Base-by-base conservation (phyloP, 2,797 vertebrate species). In the Spondyliosoma cantharus region DNA sequence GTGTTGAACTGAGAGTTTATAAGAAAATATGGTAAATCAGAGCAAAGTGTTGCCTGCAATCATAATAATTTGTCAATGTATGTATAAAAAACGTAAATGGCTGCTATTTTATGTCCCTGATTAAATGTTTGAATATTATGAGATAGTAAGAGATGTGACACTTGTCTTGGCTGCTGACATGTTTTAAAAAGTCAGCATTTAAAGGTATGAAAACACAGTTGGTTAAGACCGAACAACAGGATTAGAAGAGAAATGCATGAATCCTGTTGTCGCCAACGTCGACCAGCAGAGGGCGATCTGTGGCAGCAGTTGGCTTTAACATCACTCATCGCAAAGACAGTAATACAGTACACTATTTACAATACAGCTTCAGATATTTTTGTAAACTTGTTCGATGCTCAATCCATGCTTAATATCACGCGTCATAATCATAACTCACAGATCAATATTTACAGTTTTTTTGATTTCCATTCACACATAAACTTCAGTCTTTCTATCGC, bases 291-390 rank as follows among this genome's bases (percentile, higher is more conserved):
- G 90, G 87, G 86, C 83, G 63, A 17, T 57, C 66, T 78, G 76
- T 67, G 5, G 25, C 5, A 74, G 85, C 73, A 7, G 72, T 77
- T 76, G 74, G 74, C 74, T 81, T 75, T 12, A 56, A 78, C 64
- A 2, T 81, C 72, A 81, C 76, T 85, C 61, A 2, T 37, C 43
- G 79, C 68, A 80, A 69, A 73, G 48, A 89, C 81, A 83, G 46
- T 50, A 63, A 65, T 70, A 84, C 81, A 64, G 60, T 57, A 81
- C 75, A 76, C 71, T 91, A 93, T 93, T 86, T 92, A 92, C 90
- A 93, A n/a, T 77, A 85, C 82, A 86, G 71, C 74, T 81, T 76
- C 74, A 82, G 68, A 76, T 87, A 73, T 79, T 81, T 32, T 81
- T 89, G 87, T 90, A 92, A 91, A 91, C 89, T 69, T 87, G 59